A percentile compares a stretch with the other conserved stretches of the same genome.
Conservation (phyloP, 2,888 invertebrate species). For the Cephus pygmeus region DNA sequence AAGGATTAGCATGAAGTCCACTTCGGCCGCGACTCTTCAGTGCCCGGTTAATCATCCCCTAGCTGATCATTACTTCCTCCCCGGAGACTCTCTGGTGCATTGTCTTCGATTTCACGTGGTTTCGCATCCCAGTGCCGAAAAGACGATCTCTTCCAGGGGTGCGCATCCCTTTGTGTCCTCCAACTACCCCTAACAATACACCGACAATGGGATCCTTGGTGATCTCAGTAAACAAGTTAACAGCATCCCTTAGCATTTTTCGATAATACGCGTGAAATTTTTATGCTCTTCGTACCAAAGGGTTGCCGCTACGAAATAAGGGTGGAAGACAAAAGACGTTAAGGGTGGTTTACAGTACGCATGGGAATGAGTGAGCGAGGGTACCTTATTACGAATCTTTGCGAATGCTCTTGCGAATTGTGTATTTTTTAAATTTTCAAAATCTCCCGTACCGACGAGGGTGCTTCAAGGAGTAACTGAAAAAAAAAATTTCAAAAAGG, state of each 20-base stretch:
- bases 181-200: neutral
- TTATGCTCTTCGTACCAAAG: neutral
- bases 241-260: too few species aligned
- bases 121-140: constrained; percentile 8
- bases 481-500: too few species aligned
- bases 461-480: too few species aligned
- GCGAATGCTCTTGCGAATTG: too few species aligned
- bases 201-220: too few species aligned
- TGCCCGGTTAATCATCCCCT: constrained; percentile 4
- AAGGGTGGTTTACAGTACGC: too few species aligned
- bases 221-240: too few species aligned
- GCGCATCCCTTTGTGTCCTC: constrained; percentile 7
- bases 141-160: constrained; percentile 4
- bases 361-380: too few species aligned
- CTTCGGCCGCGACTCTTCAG: neutral
- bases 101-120: constrained; percentile 21
- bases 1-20: constrained; percentile 42
- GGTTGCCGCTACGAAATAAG: neutral
- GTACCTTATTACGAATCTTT: too few species aligned
- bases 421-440: too few species aligned
- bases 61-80: constrained; percentile 17
- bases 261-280: constrained; percentile 11
- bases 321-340: too few species aligned
- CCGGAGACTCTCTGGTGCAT: constrained; percentile 3
- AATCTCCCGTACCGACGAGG: too few species aligned